Base-by-base conservation (phyloP, 2,888 invertebrate genomes). In the Nasonia oneida region DNA sequence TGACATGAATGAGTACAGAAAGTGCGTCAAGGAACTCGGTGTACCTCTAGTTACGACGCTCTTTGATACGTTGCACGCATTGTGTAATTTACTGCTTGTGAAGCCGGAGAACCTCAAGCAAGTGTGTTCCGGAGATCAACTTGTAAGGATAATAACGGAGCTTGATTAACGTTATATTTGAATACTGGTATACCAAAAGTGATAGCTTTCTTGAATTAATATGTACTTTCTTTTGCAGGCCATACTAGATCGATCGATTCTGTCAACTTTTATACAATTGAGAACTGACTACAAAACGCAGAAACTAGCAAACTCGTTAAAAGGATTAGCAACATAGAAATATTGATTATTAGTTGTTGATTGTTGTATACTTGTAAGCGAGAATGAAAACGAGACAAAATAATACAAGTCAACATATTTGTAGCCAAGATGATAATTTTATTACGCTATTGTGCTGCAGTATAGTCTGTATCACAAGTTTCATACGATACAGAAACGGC, bases 1-100 rank as follows among this genome's bases (percentile, higher is more conserved):
- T 94, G 99, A 99, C 94, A 97, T 99, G 89, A 99, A 99, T 91
- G 99, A 99, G 94, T 99, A 99, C 93, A 95, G 99, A 33, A 97
- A 97, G 89, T 98, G 97, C 92, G 97, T 96, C n/a, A 97, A 97
- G 92, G 96, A 96, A 76, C 94, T 97, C 84, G 95, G 96, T 82
- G 96, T 98, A 12, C 95, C 97, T 3, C 94, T 98, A 79, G 97
- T 99, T 64, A 96, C 96, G 73, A 96, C 97, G 85, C 94, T 99
- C n/a, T 99, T 99, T 94, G 98, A 99, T 94, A 97, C 98, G 37
- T 95, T 99, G 71, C 98, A 99, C 93, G 98, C 98, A 3, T 95
- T 99, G 77, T 99, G 99, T 93, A 99, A 99, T 94, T 95, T 99
- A 86, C 94, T 99, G 88, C 95, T 99, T 73, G 98, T 98, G 0